These are phyloP conservation scores for Idaea straminata DNA, from an alignment of 2,888 invertebrate species.

Conservation along the genomic window DNA sequence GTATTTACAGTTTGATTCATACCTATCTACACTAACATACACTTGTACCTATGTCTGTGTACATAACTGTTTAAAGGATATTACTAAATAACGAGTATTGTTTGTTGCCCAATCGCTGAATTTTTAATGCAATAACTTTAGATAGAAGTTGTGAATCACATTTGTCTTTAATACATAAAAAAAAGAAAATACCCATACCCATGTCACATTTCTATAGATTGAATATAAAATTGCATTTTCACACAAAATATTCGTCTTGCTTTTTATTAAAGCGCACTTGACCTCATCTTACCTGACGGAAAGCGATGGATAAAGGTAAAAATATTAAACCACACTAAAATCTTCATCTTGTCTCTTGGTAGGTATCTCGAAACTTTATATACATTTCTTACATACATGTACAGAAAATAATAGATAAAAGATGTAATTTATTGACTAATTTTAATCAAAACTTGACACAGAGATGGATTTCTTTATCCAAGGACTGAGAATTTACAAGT, in stretches of 20 bases:
- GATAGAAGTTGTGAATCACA: too few relatives aligned
- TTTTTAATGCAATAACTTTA: background rate
- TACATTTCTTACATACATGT: too few relatives aligned
- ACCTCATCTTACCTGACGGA: background rate
- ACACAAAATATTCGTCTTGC: background rate
- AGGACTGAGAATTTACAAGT: background rate
- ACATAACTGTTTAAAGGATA: background rate
- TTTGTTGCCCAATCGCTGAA: background rate
- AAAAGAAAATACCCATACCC: too few relatives aligned
- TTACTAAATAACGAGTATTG: background rate
- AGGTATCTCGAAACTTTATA: background rate
- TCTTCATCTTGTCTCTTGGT: background rate
- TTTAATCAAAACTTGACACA: background rate
- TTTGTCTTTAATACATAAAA: too few relatives aligned
- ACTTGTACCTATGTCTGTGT: background rate
- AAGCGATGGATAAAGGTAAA: background rate
- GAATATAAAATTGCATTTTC: background rate
- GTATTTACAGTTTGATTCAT: conserved; percentile 1
- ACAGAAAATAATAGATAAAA: background rate
- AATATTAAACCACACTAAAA: too few relatives aligned
- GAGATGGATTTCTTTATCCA: background rate
- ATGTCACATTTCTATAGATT: background rate
- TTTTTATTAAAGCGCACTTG: too few relatives aligned
- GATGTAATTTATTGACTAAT: background rate
- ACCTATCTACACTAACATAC: background rate